These are phyloP conservation scores for Typhlomys cinereus DNA, from an alignment of 2,113 vertebrate genomes.

Conservation along the genomic window DNA sequence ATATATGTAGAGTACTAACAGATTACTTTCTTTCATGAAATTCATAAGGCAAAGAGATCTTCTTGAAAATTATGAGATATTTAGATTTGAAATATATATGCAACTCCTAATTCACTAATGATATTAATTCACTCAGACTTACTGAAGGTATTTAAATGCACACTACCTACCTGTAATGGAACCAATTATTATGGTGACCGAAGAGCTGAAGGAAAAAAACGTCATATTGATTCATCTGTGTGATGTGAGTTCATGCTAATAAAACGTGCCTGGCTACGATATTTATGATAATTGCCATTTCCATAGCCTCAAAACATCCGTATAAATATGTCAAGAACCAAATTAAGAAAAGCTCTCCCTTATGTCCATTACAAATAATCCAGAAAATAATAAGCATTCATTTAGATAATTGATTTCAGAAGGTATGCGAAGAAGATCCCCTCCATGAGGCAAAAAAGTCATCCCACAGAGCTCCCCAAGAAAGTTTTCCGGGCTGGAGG, in stretches of 20 bases:
- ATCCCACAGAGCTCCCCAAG: neutral
- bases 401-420: neutral
- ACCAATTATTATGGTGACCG: slow-evolving; percentile 58
- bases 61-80: slow-evolving; percentile 36
- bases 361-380: slow-evolving; percentile 66
- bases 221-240: slow-evolving; percentile 57
- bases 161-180: slow-evolving; percentile 37
- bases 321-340: slow-evolving; percentile 67
- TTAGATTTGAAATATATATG: slow-evolving; percentile 37
- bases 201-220: slow-evolving; percentile 57
- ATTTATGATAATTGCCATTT: slow-evolving; percentile 72
- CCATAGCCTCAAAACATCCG: slow-evolving; percentile 43
- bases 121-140: slow-evolving; percentile 49
- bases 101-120: slow-evolving; percentile 32
- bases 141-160: slow-evolving; percentile 52
- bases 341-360: slow-evolving; percentile 62
- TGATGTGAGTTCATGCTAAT: slow-evolving; percentile 54
- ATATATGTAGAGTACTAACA: slow-evolving; percentile 43
- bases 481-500: too few relatives aligned
- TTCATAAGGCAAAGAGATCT: neutral
- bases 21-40: slow-evolving; percentile 48
- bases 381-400: slow-evolving; percentile 53
- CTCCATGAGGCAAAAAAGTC: neutral
- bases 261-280: slow-evolving; percentile 58
- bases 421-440: neutral